Conservation (phyloP, 1,140 invertebrate genomes). For the Sitophilus oryzae region DNA sequence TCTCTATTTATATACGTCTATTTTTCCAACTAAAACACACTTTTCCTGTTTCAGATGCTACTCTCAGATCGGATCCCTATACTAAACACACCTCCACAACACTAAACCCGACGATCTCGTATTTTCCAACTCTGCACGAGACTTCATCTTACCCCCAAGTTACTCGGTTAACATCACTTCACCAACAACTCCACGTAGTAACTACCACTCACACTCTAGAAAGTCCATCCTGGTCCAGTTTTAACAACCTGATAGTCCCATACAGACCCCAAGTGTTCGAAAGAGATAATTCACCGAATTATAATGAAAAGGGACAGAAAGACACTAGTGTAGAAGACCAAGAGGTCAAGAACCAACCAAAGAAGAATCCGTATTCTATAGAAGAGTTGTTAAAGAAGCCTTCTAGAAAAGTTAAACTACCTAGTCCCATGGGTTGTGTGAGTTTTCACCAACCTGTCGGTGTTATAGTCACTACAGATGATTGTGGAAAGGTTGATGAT, state of each 20-base stretch:
- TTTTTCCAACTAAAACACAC: too few species aligned
- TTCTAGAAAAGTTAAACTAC: constrained; percentile 47
- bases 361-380: constrained; percentile 78
- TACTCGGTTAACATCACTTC: constrained; percentile 52
- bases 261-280: constrained; percentile 9
- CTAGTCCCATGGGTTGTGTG: constrained; percentile 22
- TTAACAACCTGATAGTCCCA: constrained; percentile 12
- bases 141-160: constrained; percentile 44
- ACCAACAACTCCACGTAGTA: constrained; percentile 47
- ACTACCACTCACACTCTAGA: constrained; percentile 38
- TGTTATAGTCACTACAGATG: constrained; percentile 28
- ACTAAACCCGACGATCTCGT: constrained; percentile 28
- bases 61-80: constrained; percentile 32
- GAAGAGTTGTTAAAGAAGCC: constrained; percentile 79
- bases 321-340: constrained; percentile 6
- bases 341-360: constrained; percentile 46
- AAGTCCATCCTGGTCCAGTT: constrained; percentile 47
- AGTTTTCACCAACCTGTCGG: constrained; percentile 39
- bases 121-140: constrained; percentile 36
- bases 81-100: constrained; percentile 23
- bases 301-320: constrained; percentile 11
- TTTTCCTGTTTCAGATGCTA: constrained; percentile 29
- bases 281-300: constrained; percentile 7
- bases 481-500: constrained; percentile 13
- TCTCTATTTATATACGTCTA: too few species aligned